A percentile compares a stretch with the other conserved stretches of the same genome.
Conservation (phyloP, 2,113 vertebrate species). For the Zosterops hypoxanthus region DNA sequence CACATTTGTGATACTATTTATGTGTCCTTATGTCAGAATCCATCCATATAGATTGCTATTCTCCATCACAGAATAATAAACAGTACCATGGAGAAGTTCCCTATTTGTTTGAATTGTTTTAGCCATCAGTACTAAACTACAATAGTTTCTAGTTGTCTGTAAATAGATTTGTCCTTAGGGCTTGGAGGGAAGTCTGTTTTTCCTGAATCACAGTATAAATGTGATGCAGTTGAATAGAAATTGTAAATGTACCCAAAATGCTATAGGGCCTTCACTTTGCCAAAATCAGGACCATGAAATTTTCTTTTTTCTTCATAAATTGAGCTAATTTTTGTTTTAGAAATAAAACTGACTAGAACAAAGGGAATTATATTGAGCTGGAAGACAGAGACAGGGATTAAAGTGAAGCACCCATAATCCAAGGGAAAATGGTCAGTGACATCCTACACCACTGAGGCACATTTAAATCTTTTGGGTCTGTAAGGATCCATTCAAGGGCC, state of each 20-base stretch:
- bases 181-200: constrained; percentile 47
- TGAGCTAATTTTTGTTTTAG: constrained; percentile 28
- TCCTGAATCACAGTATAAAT: constrained; percentile 60
- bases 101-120: constrained; percentile 37
- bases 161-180: constrained; percentile 52
- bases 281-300: constrained; percentile 21
- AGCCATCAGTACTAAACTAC: neutral
- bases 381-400: neutral
- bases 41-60: neutral
- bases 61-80: neutral
- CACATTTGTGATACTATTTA: neutral
- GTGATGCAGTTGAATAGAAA: constrained; percentile 34
- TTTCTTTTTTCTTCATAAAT: constrained; percentile 20
- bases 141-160: constrained; percentile 41
- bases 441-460: neutral
- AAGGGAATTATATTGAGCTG: constrained; percentile 3
- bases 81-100: neutral
- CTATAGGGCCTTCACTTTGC: neutral
- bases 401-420: neutral
- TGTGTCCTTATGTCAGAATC: neutral
- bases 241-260: constrained; percentile 18
- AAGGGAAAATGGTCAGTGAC: neutral
- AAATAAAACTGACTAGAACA: neutral
- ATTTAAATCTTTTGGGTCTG: neutral
- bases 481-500: neutral